Conservation (phyloP, 1,140 invertebrate genomes). For the Frieseomelitta varia region DNA sequence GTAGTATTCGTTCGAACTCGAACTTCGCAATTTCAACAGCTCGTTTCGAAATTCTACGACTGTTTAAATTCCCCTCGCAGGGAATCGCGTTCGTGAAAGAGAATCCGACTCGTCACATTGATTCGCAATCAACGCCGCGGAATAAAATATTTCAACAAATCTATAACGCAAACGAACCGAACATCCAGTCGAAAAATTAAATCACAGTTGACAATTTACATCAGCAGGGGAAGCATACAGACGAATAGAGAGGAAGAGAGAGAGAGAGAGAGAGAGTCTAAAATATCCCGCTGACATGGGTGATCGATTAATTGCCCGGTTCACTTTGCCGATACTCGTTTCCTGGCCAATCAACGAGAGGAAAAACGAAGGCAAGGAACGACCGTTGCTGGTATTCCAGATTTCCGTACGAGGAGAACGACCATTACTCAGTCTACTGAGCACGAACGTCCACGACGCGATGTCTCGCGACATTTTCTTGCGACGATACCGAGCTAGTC, state of each 20-base stretch:
- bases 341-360: constrained; percentile 5
- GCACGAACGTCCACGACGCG: constrained; percentile 44
- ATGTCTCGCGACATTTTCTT: constrained; percentile 50
- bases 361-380: neutral
- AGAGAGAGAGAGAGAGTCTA: neutral
- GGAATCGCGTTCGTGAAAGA: neutral
- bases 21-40: too few species aligned
- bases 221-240: neutral
- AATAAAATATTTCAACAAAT: neutral
- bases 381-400: constrained; percentile 5
- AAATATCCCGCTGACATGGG: constrained; percentile 17
- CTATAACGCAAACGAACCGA: constrained; percentile 8
- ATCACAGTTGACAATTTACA: neutral
- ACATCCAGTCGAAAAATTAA: neutral
- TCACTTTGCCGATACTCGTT: constrained; percentile 14
- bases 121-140: neutral
- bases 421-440: constrained; percentile 48
- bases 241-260: neutral
- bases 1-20: too few species aligned
- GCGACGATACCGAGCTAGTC: neutral
- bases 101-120: neutral
- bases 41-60: too few species aligned
- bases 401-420: constrained; percentile 64
- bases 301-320: constrained; percentile 35
- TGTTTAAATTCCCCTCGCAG: too few species aligned